phyloP scores from a whole-genome alignment of 1,140 invertebrate species.

The Drosophila nasuta region DNA sequence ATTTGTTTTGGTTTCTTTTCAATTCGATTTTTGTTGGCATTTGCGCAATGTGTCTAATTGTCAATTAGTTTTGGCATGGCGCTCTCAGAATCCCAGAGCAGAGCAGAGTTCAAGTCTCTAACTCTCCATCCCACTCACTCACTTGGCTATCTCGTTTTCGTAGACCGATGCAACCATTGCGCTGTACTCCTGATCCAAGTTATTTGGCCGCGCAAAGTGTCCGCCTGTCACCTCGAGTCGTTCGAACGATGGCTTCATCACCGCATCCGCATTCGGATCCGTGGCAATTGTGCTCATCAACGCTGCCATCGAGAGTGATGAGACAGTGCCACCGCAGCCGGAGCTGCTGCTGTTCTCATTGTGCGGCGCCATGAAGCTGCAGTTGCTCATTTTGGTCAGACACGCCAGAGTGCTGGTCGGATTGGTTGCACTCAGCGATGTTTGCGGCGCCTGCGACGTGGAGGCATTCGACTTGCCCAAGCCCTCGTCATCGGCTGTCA shows the following conservation, averaged over 20 bases:
- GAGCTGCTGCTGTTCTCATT: constrained; percentile 74
- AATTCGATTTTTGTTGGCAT: constrained; percentile 23
- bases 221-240: constrained; percentile 50
- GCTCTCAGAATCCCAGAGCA: constrained; percentile 35
- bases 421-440: constrained; percentile 14
- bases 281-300: constrained; percentile 46
- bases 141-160: constrained; percentile 69
- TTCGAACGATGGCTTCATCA: constrained; percentile 76
- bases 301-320: constrained; percentile 51
- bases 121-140: constrained; percentile 36
- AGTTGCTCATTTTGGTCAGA: constrained; percentile 54
- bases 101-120: constrained; percentile 31
- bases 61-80: constrained; percentile 62
- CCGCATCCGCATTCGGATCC: constrained; percentile 54
- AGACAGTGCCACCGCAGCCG: constrained; percentile 66
- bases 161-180: constrained; percentile 79
- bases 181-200: constrained; percentile 77
- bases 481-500: constrained; percentile 50
- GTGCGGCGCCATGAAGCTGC: constrained; percentile 45
- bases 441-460: constrained; percentile 40
- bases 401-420: constrained; percentile 42
- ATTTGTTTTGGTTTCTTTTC: neutral
- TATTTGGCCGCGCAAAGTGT: constrained; percentile 55
- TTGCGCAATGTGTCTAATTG: constrained; percentile 69
- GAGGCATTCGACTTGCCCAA: constrained; percentile 39